Evolutionary conservation across 2,113 vertebrate genomes (phyloP).

Genomic region (Pterocles orientalis): DNA sequence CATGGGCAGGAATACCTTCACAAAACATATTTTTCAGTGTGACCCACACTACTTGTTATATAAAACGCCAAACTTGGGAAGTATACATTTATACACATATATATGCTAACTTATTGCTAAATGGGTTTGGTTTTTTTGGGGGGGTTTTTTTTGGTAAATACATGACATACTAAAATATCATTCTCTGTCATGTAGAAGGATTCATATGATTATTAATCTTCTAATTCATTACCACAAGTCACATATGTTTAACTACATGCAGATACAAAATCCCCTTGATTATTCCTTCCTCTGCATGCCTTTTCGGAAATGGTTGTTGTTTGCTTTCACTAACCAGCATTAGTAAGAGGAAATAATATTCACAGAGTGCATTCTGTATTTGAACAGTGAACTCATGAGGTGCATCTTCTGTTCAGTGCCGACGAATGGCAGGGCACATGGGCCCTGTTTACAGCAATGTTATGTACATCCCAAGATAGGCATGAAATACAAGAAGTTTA

Average conservation of each 20-base stretch:
- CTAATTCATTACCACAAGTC: background rate
- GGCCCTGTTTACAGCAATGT: background rate
- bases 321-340: background rate
- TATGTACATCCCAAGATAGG: background rate
- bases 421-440: accelerated
- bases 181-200: background rate
- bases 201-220: background rate
- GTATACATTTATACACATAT: background rate
- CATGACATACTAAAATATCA: background rate
- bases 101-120: background rate
- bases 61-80: background rate
- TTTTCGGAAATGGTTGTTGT: background rate
- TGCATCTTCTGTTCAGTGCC: background rate
- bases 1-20: too few relatives aligned
- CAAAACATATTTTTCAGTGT: background rate
- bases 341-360: background rate
- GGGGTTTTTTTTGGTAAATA: background rate
- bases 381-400: background rate
- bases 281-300: background rate
- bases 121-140: too few relatives aligned
- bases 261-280: background rate
- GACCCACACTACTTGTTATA: background rate
- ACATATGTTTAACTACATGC: background rate
- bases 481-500: background rate
- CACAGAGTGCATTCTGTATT: background rate